Conservation (phyloP, 64 coral and sea anemone genomes). For the Acropora yongei region DNA sequence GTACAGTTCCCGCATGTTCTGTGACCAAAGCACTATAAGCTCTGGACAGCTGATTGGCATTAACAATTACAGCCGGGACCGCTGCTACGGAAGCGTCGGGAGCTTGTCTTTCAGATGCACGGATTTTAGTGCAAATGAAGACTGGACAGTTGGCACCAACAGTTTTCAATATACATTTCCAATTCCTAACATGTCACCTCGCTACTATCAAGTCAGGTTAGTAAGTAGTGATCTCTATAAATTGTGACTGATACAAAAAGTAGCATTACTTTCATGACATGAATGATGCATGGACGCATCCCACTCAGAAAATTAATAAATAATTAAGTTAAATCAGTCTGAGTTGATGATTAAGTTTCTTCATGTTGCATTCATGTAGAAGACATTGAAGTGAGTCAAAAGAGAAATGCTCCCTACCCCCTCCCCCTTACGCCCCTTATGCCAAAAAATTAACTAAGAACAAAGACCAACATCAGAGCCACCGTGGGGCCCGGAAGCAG, state of each 20-base stretch:
- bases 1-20: neutral
- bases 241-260: neutral
- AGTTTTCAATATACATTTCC: conserved; percentile 45
- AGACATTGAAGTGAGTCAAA: too few species aligned
- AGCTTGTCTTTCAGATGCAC: conserved; percentile 36
- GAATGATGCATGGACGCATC: neutral
- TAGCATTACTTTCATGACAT: neutral
- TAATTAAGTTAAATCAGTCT: too few species aligned
- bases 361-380: too few species aligned
- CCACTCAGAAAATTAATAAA: neutral
- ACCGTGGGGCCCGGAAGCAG: too few species aligned
- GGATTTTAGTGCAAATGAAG: conserved; percentile 56
- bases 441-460: too few species aligned
- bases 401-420: too few species aligned
- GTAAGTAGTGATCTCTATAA: neutral
- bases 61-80: neutral
- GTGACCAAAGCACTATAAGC: conserved; percentile 19
- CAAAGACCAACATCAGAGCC: too few species aligned
- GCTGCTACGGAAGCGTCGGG: conserved; percentile 18
- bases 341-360: too few species aligned
- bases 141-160: conserved; percentile 52
- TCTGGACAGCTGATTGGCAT: conserved; percentile 37
- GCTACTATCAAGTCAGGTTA: conserved; percentile 50
- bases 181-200: neutral
- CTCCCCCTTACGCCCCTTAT: too few species aligned